phyloP scores from a whole-genome alignment of 2,113 vertebrate genomes.

The Gavia stellata region DNA sequence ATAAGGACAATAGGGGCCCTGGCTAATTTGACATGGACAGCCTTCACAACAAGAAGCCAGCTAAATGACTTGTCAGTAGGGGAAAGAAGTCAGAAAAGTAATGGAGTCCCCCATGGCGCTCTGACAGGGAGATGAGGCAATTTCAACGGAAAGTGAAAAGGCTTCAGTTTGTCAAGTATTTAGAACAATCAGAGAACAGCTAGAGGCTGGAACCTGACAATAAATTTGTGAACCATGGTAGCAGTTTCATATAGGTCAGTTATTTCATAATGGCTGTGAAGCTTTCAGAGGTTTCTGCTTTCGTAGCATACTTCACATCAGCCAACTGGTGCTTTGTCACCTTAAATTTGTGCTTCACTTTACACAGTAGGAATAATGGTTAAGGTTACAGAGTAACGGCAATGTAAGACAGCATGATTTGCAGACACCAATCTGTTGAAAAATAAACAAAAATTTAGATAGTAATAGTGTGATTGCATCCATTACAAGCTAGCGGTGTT shows the following conservation, averaged over 20 bases:
- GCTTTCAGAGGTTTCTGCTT: constrained; percentile 75
- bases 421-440: constrained; percentile 29
- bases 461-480: neutral
- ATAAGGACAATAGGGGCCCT: constrained; percentile 93
- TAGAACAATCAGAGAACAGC: constrained; percentile 89
- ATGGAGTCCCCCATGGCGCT: constrained; percentile 92
- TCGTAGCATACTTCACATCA: constrained; percentile 54
- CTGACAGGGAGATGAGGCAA: constrained; percentile 92
- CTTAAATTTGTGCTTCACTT: constrained; percentile 72
- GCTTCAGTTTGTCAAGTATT: constrained; percentile 89
- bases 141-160: constrained; percentile 86
- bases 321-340: constrained; percentile 63
- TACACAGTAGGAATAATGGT: constrained; percentile 57
- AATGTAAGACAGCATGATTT: constrained; percentile 35
- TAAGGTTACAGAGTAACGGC: constrained; percentile 52
- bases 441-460: constrained; percentile 56
- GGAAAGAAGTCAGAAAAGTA: constrained; percentile 85
- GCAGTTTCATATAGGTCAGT: constrained; percentile 78
- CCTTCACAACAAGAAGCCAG: constrained; percentile 85
- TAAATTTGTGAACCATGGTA: constrained; percentile 79
- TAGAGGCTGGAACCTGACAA: constrained; percentile 83
- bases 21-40: constrained; percentile 98
- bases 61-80: constrained; percentile 85
- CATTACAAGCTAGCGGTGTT: constrained; percentile 10
- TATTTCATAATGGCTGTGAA: constrained; percentile 72